These are phyloP conservation scores for Fistularia commersonii DNA, from an alignment of 2,797 vertebrate genomes.

Conservation along the genomic window DNA sequence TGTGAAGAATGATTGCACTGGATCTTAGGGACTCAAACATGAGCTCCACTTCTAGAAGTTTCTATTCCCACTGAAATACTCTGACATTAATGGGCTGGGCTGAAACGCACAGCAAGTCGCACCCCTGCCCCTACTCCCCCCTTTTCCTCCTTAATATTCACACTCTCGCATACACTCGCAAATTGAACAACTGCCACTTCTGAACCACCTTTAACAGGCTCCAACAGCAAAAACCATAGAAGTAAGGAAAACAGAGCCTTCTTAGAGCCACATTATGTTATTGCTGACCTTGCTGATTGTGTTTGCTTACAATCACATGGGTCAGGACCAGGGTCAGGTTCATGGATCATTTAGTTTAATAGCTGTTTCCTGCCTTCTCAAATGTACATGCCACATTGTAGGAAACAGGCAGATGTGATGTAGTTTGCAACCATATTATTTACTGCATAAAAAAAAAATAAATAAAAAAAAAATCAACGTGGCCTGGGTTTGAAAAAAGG, in stretches of 20 bases:
- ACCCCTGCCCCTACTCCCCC: slow-evolving; percentile 11
- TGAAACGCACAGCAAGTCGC: slow-evolving; percentile 29
- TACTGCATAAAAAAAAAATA: slow-evolving; percentile 16
- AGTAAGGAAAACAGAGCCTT: slow-evolving; percentile 23
- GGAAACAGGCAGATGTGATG: slow-evolving; percentile 34
- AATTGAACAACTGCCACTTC: slow-evolving; percentile 45
- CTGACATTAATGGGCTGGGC: slow-evolving; percentile 46
- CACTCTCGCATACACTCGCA: slow-evolving; percentile 15
- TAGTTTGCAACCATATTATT: slow-evolving; percentile 28
- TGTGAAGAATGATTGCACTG: slow-evolving; percentile 51
- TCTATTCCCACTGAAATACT: slow-evolving; percentile 46
- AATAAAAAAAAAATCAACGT: slow-evolving; percentile 9
- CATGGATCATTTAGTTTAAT: slow-evolving; percentile 72
- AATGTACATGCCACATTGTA: slow-evolving; percentile 47
- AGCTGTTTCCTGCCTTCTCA: slow-evolving; percentile 59
- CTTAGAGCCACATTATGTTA: slow-evolving; percentile 49
- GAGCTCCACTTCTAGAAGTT: slow-evolving; percentile 57
- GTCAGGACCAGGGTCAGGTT: slow-evolving; percentile 64
- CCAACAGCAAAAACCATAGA: slow-evolving; percentile 50
- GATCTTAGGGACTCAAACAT: slow-evolving; percentile 54
- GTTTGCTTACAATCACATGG: slow-evolving; percentile 75
- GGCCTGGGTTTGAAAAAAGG: slow-evolving; percentile 1
- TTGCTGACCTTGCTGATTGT: slow-evolving; percentile 65
- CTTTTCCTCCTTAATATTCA: not conserved
- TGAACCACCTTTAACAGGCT: slow-evolving; percentile 47